These are phyloP conservation scores for Agelastica alni DNA, from an alignment of 2,888 invertebrate genomes.

Conservation along the genomic window DNA sequence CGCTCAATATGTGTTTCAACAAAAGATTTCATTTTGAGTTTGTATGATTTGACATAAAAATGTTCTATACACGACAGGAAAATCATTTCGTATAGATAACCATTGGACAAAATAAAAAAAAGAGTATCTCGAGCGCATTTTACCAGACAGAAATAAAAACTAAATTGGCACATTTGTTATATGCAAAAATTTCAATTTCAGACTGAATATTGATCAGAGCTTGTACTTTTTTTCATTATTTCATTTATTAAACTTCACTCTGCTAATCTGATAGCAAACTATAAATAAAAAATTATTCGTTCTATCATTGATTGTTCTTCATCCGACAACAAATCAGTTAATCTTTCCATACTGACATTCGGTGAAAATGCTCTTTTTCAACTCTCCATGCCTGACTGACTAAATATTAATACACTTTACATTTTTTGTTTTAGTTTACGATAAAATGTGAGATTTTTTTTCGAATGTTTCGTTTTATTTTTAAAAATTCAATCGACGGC, in stretches of 20 bases:
- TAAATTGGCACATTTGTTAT: conserved; percentile 36
- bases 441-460: neutral
- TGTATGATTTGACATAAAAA: conserved; percentile 15
- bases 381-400: conserved; percentile 31
- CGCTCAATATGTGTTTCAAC: too few species aligned
- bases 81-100: conserved; percentile 23
- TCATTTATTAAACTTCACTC: conserved; percentile 35
- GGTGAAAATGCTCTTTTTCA: conserved; percentile 32
- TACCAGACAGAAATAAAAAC: conserved; percentile 32
- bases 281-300: conserved; percentile 38
- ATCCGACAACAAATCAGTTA: conserved; percentile 44
- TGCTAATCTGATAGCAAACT: conserved; percentile 35
- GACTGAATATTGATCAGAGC: conserved; percentile 31
- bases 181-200: conserved; percentile 38
- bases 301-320: conserved; percentile 42
- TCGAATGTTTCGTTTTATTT: neutral
- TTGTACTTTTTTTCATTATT: conserved; percentile 29
- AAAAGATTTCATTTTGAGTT: conserved; percentile 13
- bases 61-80: conserved; percentile 18
- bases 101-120: conserved; percentile 16
- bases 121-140: conserved; percentile 15
- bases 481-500: too few species aligned
- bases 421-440: conserved; percentile 19
- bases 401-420: conserved; percentile 32
- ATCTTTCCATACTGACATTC: conserved; percentile 37